These are phyloP conservation scores for Drosophila melanosoma DNA, from an alignment of 2,888 invertebrate genomes.

Conservation along the genomic window DNA sequence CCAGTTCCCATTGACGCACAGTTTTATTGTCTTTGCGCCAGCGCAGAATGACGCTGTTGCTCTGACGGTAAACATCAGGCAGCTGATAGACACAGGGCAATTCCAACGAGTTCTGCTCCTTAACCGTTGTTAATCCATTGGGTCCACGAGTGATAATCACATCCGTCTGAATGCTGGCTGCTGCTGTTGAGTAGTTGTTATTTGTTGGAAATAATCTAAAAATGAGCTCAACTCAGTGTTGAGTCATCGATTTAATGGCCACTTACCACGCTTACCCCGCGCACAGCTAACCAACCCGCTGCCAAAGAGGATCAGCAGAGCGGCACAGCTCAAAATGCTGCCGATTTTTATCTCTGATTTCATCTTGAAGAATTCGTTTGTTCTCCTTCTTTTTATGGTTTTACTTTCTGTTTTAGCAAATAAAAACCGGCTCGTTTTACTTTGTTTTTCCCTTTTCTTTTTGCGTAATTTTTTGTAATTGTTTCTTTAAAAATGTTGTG, in stretches of 20 bases:
- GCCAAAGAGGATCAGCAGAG: constrained; percentile 54
- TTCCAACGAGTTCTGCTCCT: constrained; percentile 89
- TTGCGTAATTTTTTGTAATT: constrained; percentile 21
- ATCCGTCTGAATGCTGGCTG: constrained; percentile 29
- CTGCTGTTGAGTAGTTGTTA: constrained; percentile 32
- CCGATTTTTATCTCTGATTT: constrained; percentile 51
- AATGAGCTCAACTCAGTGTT: constrained; percentile 11
- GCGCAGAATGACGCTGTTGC: constrained; percentile 78
- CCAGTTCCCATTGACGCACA: constrained; percentile 83
- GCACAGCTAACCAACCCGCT: constrained; percentile 29
- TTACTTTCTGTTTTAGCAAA: constrained; percentile 11
- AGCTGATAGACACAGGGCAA: constrained; percentile 87
- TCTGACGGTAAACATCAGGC: constrained; percentile 68
- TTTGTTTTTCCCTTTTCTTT: constrained; percentile 3
- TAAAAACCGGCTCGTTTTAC: constrained; percentile 2
- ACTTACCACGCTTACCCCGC: constrained; percentile 72
- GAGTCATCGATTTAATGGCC: constrained; percentile 28
- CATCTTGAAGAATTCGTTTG: constrained; percentile 60
- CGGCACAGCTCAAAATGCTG: constrained; percentile 44
- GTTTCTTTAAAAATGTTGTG: constrained; percentile 22
- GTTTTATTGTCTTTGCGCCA: constrained; percentile 90
- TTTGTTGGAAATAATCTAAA: neutral
- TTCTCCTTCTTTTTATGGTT: constrained; percentile 41
- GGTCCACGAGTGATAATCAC: constrained; percentile 67
- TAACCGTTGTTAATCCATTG: constrained; percentile 85